Evolutionary conservation across 2,797 vertebrate species (phyloP).

Genomic region (Pseudochaenichthys georgianus): DNA sequence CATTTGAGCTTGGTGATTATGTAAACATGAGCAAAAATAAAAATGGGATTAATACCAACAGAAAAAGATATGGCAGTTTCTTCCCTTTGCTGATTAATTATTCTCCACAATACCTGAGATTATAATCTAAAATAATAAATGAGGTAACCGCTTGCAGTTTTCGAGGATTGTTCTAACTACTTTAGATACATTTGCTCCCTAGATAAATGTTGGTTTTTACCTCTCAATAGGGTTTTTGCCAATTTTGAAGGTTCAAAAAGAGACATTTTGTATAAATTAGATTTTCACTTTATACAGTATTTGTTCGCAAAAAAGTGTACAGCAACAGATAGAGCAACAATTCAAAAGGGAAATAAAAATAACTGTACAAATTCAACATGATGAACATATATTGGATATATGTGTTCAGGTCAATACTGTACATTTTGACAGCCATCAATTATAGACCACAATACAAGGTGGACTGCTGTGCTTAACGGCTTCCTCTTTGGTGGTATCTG

Average conservation of each 20-base stretch:
- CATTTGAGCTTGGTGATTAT: slow-evolving; percentile 37
- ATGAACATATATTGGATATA: neutral
- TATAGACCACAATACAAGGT: slow-evolving; percentile 21
- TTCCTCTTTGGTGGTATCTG: slow-evolving; percentile 54
- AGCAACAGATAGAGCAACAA: neutral
- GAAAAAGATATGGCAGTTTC: slow-evolving; percentile 57
- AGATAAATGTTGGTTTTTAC: neutral
- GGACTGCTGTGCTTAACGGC: slow-evolving; percentile 27
- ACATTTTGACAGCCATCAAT: slow-evolving; percentile 2
- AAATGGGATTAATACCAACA: slow-evolving; percentile 24
- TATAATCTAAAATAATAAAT: slow-evolving; percentile 67
- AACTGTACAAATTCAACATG: neutral
- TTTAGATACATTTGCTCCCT: neutral
- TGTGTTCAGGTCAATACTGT: slow-evolving; percentile 1
- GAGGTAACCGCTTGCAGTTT: slow-evolving; percentile 68
- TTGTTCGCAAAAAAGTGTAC: neutral
- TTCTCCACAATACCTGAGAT: slow-evolving; percentile 80
- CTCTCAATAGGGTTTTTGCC: slow-evolving; percentile 1
- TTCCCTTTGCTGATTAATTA: slow-evolving; percentile 59
- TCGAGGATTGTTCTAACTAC: slow-evolving; percentile 9
- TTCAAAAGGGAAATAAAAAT: neutral
- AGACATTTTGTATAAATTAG: neutral
- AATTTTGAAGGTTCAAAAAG: slow-evolving; percentile 6
- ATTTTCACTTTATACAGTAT: neutral
- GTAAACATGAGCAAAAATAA: slow-evolving; percentile 49